Percentiles rank a stretch among this genome's conserved stretches.
These are phyloP conservation scores for Phoebastria nigripes DNA, from an alignment of 2,797 vertebrate genomes.

Conservation along the genomic window DNA sequence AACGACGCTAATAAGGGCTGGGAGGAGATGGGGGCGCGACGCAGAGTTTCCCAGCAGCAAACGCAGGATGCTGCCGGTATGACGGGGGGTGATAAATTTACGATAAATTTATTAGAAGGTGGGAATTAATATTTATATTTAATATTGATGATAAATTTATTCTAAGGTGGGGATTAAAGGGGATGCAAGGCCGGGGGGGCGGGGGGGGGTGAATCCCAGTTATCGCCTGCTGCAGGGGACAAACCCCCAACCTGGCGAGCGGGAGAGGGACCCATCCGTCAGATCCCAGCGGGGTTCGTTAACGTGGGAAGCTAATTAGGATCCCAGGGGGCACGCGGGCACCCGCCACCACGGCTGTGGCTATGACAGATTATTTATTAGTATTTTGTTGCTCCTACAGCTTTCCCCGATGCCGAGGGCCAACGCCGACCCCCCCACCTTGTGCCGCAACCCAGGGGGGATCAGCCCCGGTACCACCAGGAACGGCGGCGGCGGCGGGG, in stretches of 20 bases:
- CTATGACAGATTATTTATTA: neutral
- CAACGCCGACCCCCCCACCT: neutral
- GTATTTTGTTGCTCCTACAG: neutral
- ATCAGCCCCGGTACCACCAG: neutral
- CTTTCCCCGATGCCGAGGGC: neutral
- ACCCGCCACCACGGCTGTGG: neutral
- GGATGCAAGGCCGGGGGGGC: neutral
- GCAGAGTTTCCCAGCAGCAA: neutral
- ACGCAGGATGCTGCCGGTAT: neutral
- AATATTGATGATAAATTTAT: neutral
- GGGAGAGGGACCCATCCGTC: neutral
- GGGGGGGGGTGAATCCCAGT: too few species aligned
- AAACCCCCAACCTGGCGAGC: neutral
- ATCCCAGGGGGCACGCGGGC: neutral
- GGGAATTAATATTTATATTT: neutral
- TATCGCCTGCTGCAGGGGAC: neutral
- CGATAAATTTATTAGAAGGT: too few species aligned
- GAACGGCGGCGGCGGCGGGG: neutral
- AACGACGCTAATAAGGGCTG: neutral
- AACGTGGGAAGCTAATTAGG: neutral
- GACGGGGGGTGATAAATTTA: neutral
- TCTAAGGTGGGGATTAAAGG: neutral
- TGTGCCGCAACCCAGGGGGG: neutral
- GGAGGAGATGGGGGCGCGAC: neutral
- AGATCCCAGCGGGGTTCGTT: neutral